phyloP scores from a whole-genome alignment of 2,797 vertebrate genomes.

The Smutsia gigantea region DNA sequence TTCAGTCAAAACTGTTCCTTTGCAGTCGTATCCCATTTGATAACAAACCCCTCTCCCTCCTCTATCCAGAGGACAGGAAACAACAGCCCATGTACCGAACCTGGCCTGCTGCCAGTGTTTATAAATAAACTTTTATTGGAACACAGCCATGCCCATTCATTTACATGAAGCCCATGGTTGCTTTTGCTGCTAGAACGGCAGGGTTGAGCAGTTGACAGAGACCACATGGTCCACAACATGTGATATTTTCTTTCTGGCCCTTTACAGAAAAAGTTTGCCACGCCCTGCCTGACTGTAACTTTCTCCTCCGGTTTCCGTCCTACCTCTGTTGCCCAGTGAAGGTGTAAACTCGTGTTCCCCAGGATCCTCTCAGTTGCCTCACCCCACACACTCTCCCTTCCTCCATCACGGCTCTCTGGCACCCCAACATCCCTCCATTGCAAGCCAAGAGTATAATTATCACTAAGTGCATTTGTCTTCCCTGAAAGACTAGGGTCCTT shows the following conservation, averaged over 20 bases:
- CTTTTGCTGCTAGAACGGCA: neutral
- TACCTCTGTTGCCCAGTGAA: neutral
- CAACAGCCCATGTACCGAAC: neutral
- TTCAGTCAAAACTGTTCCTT: neutral
- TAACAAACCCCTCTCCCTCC: neutral
- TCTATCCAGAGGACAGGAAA: neutral
- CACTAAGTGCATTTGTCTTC: neutral
- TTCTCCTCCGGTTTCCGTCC: neutral
- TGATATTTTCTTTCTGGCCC: neutral
- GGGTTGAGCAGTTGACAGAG: neutral
- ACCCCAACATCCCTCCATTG: neutral
- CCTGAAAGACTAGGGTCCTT: neutral
- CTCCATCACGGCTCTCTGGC: neutral
- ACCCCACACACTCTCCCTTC: neutral
- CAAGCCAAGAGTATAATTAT: neutral
- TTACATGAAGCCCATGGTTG: neutral
- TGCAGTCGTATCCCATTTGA: neutral
- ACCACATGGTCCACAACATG: neutral
- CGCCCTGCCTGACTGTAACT: neutral
- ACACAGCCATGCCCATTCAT: neutral
- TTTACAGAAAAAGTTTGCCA: neutral
- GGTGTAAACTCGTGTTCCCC: neutral
- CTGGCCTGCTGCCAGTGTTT: neutral
- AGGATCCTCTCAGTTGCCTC: neutral
- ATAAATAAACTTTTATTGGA: constrained; percentile 6